Evolutionary conservation across 2,797 vertebrate genomes (phyloP), one percentile per base, ranked within the genome.

Genomic region (Thaleichthys pacificus): DNA sequence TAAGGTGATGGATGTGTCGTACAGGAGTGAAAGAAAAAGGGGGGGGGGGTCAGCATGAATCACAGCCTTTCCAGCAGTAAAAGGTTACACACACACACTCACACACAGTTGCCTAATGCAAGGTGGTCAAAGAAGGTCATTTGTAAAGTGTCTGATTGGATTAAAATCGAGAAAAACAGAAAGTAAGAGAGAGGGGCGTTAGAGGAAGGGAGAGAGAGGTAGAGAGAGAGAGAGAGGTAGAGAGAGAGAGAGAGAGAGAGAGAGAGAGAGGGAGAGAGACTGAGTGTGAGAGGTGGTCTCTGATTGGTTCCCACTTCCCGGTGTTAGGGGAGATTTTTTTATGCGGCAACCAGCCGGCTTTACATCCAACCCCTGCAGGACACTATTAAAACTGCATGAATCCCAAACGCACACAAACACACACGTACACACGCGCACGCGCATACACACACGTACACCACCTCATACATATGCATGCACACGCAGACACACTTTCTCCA

Each of bases 381-480:
- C 80, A 70, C 61, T 75, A 88, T 87, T 88, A 88, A 87, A 86
- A 82, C 72, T 83, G 83, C 82, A 90, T 81, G 82, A 70, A 76
- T 72, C 70, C 54, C 56, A 47, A 51, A 70, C 57, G 38, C 65
- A 14, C 49, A 26, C 30, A 42, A 28, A 42, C 17, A 65, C 2
- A 65, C 57, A 28, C 21, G 14, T 35, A 56, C 28, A 21, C 32
- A 70, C 69, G 65, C 73, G 60, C 38, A 51, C 32, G 19, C 74
- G 66, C 71, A 72, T 66, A 69, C 32, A 70, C 69, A 62, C 38
- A 51, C 32, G 19, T 38, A 61, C 24, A 69, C 58, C 67, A 66
- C 71, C 74, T 66, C 71, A 71, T 69, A 66, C 32, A 70, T 69
- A 60, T 47, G 68, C 70, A 58, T 63, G 69, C 71, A 70, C 51